Conservation (phyloP, 2,113 vertebrate species). For the Apodemus sylvaticus region DNA sequence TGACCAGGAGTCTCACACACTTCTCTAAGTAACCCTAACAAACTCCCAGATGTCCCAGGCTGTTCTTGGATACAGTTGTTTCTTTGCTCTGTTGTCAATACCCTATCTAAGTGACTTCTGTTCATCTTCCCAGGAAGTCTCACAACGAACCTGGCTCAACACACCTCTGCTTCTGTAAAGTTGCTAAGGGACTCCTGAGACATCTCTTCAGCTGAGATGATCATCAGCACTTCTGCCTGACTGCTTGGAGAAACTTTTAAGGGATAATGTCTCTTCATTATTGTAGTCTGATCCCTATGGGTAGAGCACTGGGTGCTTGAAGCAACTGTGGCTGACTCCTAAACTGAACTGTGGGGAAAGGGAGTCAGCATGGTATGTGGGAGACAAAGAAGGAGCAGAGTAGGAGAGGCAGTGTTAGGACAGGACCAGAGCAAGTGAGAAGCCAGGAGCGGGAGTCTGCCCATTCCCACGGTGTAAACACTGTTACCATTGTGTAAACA, state of each 20-base stretch:
- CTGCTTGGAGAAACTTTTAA: background rate
- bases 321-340: background rate
- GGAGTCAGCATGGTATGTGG: background rate
- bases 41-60: background rate
- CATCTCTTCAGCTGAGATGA: background rate
- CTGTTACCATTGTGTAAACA: no score
- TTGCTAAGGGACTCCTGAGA: background rate
- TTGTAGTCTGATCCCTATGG: no score
- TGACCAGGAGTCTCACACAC: background rate
- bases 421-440: background rate
- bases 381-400: background rate
- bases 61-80: background rate
- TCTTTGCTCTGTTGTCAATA: background rate
- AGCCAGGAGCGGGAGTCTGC: background rate
- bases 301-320: background rate
- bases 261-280: background rate
- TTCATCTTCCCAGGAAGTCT: background rate
- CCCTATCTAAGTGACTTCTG: background rate
- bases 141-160: no score
- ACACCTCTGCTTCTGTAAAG: background rate
- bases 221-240: background rate
- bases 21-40: background rate
- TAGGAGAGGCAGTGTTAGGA: background rate
- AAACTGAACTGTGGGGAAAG: background rate
- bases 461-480: background rate